Evolutionary conservation across 2,888 invertebrate genomes (phyloP), one percentile per base, ranked within the genome.

Genomic region (Synergus umbraculus): DNA sequence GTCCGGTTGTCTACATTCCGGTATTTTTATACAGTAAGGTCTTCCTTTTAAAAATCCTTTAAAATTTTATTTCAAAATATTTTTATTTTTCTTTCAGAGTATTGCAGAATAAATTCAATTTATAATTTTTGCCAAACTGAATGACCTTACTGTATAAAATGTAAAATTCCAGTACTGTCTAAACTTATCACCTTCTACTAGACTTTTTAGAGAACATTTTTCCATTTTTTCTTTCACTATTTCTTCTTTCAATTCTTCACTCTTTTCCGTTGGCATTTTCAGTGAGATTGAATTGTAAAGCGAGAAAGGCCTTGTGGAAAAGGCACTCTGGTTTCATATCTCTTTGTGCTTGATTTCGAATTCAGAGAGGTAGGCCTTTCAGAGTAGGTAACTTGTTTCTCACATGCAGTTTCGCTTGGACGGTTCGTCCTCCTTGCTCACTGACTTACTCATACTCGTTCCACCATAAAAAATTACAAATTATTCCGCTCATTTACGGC

Each of bases 271-370:
- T 37, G 54, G n/a, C 41, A 54, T 73, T 49, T 15, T 54, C 29
- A 54, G 54, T 37, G 73, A 73, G 37, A 73, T 73, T 73, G 54
- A 73, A 73, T 73, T 73, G 54, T 73, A 54, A 54, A 73, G 54
- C 49, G 37, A 73, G 73, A 73, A 54, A 73, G 54, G 54, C 54
- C 73, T 73, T 54, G 37, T 73, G 73, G 37, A 73, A 73, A 73
- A 73, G 73, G 73, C 73, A 54, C 73, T 73, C 73, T 73, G 37
- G 37, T 54, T 73, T 73, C 15, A 73, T 73, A 54, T 54, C 37
- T 73, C 54, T 73, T 73, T 58, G 73, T 73, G 54, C 37, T 73
- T 73, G 54, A 73, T 73, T 73, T 73, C 73, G 49, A 73, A 73
- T 73, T 73, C 73, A 73, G 73, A 73, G 54, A 37, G 54, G 73